phyloP scores from a whole-genome alignment of 2,113 vertebrate species.

The Myanophis thanlyinensis region DNA sequence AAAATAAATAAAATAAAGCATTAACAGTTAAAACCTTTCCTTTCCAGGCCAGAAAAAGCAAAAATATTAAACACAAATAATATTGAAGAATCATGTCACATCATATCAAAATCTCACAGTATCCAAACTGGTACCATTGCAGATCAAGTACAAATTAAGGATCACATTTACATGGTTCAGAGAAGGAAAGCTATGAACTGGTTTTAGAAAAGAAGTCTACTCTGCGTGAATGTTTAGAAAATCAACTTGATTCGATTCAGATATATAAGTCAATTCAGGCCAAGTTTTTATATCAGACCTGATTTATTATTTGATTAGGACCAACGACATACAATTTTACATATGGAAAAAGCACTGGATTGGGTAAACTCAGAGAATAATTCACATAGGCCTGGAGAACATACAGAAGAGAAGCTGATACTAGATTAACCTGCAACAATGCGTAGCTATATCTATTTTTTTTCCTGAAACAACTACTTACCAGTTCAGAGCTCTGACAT shows the following conservation, averaged over 20 bases:
- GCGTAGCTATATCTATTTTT: neutral
- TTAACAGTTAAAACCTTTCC: neutral
- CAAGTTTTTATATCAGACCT: neutral
- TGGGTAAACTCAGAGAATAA: neutral
- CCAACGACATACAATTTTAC: neutral
- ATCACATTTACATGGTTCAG: neutral
- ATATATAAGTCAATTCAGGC: neutral
- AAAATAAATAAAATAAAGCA: neutral
- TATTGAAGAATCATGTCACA: neutral
- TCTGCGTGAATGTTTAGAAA: neutral
- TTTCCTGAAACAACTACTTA: neutral
- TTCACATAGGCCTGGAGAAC: neutral
- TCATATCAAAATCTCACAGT: neutral
- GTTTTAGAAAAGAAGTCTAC: neutral
- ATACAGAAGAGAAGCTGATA: neutral
- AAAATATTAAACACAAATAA: neutral
- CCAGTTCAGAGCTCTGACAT: neutral
- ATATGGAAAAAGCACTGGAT: neutral
- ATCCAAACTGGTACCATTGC: neutral
- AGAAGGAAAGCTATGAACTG: neutral
- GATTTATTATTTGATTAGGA: neutral
- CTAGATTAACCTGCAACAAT: neutral
- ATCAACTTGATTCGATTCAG: neutral
- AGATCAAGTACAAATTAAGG: neutral
- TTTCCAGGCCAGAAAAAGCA: neutral